A percentile compares a stretch with the other conserved stretches of the same genome.
Evolutionary conservation across 1,140 invertebrate genomes (phyloP).

Genomic region (Cherax quadricarinatus): DNA sequence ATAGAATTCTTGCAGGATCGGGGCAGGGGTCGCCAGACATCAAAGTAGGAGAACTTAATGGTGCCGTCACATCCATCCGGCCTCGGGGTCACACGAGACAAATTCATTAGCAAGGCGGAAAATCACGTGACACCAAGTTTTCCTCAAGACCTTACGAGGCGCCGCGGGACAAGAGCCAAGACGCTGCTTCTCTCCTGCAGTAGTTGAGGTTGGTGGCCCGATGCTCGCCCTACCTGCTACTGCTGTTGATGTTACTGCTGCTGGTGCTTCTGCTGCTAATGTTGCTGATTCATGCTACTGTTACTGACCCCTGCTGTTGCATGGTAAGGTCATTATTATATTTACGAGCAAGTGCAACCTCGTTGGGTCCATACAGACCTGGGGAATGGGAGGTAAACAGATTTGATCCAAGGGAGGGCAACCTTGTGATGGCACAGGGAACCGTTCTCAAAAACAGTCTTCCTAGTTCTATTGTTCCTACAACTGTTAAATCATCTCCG

Average conservation of each 20-base stretch:
- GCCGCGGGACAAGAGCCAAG: slow-evolving; percentile 51
- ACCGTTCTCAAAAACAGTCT: background rate
- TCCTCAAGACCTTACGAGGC: slow-evolving; percentile 60
- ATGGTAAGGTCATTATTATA: too few species aligned
- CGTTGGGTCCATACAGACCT: too few species aligned
- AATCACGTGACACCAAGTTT: slow-evolving; percentile 69
- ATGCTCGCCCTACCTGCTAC: background rate
- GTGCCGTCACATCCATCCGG: slow-evolving; percentile 64
- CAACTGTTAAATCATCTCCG: background rate
- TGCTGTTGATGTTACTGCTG: background rate
- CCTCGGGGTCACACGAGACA: slow-evolving; percentile 63
- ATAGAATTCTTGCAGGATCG: slow-evolving; percentile 42
- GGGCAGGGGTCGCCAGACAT: slow-evolving; percentile 43
- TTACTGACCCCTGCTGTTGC: background rate
- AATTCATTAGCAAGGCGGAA: slow-evolving; percentile 70
- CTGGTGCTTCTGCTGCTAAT: background rate
- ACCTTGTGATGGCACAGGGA: background rate
- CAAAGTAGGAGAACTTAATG: slow-evolving; percentile 66
- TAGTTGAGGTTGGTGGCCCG: background rate
- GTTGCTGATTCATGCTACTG: background rate
- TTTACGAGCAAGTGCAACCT: too few species aligned
- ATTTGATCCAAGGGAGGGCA: background rate
- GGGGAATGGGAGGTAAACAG: too few species aligned
- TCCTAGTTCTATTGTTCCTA: background rate
- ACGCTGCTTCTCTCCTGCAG: background rate